A percentile compares a stretch with the other conserved stretches of the same genome.
phyloP scores from a whole-genome alignment of 2,888 invertebrate genomes.

The Pristionchus entomophagus region DNA sequence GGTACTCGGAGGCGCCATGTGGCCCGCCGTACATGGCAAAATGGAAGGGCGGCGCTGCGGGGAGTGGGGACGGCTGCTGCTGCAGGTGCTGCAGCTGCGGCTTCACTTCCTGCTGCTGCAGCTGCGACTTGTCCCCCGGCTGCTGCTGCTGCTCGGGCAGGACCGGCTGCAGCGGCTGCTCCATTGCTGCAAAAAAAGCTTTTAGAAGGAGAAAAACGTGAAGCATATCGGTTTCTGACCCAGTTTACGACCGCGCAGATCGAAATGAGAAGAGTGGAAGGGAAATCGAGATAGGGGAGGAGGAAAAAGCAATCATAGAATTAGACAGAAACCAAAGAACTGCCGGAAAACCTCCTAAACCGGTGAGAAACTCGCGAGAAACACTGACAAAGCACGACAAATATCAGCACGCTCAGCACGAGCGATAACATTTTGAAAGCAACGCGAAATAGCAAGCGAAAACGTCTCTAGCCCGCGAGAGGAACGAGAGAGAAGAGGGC shows the following conservation, averaged over 20 bases:
- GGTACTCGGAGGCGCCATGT: background rate
- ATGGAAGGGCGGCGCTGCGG: too few species aligned
- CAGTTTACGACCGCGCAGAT: too few species aligned
- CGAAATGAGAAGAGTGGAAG: background rate
- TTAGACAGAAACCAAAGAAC: background rate
- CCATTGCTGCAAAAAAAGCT: background rate
- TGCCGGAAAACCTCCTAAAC: background rate
- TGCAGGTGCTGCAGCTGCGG: constrained; percentile 10
- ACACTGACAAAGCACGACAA: background rate
- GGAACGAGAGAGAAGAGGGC: constrained; percentile 2
- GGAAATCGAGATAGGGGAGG: too few species aligned
- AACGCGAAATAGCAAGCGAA: background rate
- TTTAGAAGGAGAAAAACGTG: too few species aligned
- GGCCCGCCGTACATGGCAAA: background rate
- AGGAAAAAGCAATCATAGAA: too few species aligned
- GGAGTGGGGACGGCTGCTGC: background rate
- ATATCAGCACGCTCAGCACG: constrained; percentile 4
- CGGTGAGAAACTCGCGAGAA: background rate
- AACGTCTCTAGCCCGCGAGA: too few species aligned
- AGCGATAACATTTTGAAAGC: constrained; percentile 23
- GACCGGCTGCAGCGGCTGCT: constrained; percentile 25
- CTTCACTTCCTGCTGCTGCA: background rate
- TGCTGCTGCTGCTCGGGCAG: background rate
- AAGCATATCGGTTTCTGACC: too few species aligned
- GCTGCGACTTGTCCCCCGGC: background rate